Evolutionary conservation across 2,888 invertebrate genomes (phyloP).

Genomic region (Watsonalla cultraria): DNA sequence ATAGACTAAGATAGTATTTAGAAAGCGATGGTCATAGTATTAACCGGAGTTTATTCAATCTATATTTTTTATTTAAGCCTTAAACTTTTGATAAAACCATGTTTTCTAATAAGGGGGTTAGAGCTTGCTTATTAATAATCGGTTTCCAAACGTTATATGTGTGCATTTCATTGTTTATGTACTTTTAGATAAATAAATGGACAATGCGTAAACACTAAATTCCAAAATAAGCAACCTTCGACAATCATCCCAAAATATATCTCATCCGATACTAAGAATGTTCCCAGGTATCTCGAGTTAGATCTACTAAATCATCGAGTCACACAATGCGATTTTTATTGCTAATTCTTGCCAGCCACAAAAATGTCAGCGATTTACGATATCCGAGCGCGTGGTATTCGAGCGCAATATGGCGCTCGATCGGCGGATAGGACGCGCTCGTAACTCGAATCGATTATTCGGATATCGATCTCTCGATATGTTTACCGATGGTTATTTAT

Average conservation of each 20-base stretch:
- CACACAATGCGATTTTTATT: slow-evolving; percentile 22
- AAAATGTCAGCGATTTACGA: slow-evolving; percentile 56
- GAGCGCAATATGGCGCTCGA: slow-evolving; percentile 34
- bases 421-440: slow-evolving; percentile 28
- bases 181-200: too few relatives aligned
- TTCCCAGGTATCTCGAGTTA: slow-evolving; percentile 20
- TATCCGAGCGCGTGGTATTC: slow-evolving; percentile 33
- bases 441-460: slow-evolving; percentile 41
- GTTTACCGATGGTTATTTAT: slow-evolving; percentile 43
- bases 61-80: too few relatives aligned
- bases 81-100: too few relatives aligned
- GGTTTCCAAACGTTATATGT: too few relatives aligned
- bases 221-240: not conserved
- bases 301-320: slow-evolving; percentile 16
- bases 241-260: slow-evolving; percentile 7
- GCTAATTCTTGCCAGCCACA: slow-evolving; percentile 42
- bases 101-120: too few relatives aligned
- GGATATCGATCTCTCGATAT: slow-evolving; percentile 49
- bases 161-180: too few relatives aligned
- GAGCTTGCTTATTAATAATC: too few relatives aligned
- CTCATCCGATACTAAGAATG: slow-evolving; percentile 19
- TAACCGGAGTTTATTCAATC: too few relatives aligned
- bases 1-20: too few relatives aligned
- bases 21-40: too few relatives aligned
- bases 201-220: not conserved